Evolutionary conservation across 1,140 invertebrate species (phyloP), one percentile per base, ranked within the genome.

Genomic region (Drosophila elegans): DNA sequence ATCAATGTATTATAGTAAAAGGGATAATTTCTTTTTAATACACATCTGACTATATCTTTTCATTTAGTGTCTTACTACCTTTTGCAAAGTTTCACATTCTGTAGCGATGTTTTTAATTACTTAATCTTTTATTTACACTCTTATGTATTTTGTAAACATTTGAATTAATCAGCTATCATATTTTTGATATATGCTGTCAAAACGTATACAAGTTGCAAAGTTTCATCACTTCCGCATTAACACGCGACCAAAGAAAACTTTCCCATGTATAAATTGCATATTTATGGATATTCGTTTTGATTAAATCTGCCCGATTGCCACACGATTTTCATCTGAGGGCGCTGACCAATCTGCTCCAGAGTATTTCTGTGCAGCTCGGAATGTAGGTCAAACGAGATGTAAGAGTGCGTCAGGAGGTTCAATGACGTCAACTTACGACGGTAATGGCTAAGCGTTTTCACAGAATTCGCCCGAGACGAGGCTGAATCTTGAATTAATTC

Each of bases 201-300:
- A n/a, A n/a, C 38, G 1, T 21, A 4, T 39, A 39, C 11, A 39
- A 11, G 4, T 39, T 51, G 4, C 6, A 34, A 34, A 51, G 51
- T 39, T 12, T 48, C 5, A 6, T 48, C 25, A 45, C 42, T 82
- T 82, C 61, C 57, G 55, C 56, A 21, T 53, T 29, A 59, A 34
- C 78, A 71, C 42, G 57, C 42, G 54, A 57, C 32, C 41, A 29
- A 51, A 74, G 45, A 57, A 72, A 81, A 76, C 53, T 75, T 77
- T 72, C 53, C 53, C 61, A 60, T 74, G 45, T 59, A 79, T 79
- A 59, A 66, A 60, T 83, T 83, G 48, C 74, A 84, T 82, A 71
- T 78, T 74, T 57, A 71, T 63, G 46, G 9, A 39, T 48, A 56
- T 64, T 66, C 21, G 63, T 51, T 54, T 49, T 32, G 45, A 67